Base-by-base conservation (phyloP, 2,113 vertebrate species). In the Hydrochoerus hydrochaeris region DNA sequence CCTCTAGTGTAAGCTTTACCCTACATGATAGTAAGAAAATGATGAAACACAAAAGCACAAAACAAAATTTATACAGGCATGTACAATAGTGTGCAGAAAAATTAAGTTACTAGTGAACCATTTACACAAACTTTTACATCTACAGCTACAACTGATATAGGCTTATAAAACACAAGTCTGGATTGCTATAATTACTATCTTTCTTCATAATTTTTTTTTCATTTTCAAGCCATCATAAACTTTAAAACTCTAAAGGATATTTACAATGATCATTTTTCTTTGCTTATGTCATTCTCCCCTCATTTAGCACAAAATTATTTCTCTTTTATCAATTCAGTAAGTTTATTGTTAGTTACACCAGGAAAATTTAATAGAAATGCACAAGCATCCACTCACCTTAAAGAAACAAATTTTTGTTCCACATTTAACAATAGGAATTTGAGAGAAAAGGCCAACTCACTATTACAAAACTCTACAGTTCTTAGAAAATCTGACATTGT, bases 1-100 rank as follows among this genome's bases (percentile, higher is more conserved):
- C 99, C 97, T 99, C 99, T n/a, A 99, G 90, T 60, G 99, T 99
- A 97, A 99, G 92, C 97, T 99, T 99, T 65, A 99, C 98, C 88
- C 99, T 99, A 63, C 17, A 88, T 32, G 62, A 87, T 16, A 95
- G 62, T 19, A 88, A 84, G 75, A 52, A 98, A 96, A 96, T 2
- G 98, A 58, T 57, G 84, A 94, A 92, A 94, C 60, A 4, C 38
- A 94, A 69, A 93, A 83, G 38, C 73, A 92, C 22, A 71, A 14
- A 87, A 65, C 5, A 60, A 91, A 93, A 92, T 69, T 67, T 58
- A 57, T 19, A 57, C 54, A 57, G 41, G 24, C 49, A 77, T 32
- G 7, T 44, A 88, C 5, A n/a, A 75, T 67, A n/a, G 78, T 46
- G 52, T 46, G 44, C 17, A 91, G n/a, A 85, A 92, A 92, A 92